These are phyloP conservation scores for Anoplophora glabripennis DNA, from an alignment of 1,140 invertebrate species.

Conservation along the genomic window DNA sequence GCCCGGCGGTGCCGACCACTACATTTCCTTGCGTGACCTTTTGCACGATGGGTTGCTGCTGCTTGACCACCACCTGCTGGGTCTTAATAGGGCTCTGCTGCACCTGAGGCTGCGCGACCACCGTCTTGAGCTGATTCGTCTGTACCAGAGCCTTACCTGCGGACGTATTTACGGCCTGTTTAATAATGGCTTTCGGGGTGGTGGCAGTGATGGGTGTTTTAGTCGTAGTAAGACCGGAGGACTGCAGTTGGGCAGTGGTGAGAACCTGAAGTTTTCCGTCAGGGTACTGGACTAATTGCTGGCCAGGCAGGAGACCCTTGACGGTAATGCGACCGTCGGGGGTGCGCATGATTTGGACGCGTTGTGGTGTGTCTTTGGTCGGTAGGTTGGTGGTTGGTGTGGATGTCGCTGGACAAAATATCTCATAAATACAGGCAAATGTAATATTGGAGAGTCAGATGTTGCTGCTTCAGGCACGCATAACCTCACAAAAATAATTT, in stretches of 20 bases:
- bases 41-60: constrained; percentile 34
- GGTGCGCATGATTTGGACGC: constrained; percentile 86
- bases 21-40: constrained; percentile 29
- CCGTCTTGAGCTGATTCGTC: constrained; percentile 33
- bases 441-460: too few species aligned
- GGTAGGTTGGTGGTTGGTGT: constrained; percentile 40
- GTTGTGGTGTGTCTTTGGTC: constrained; percentile 58
- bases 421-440: too few species aligned
- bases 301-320: constrained; percentile 86
- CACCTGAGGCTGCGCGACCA: constrained; percentile 22
- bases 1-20: constrained; percentile 36
- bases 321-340: constrained; percentile 91
- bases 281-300: constrained; percentile 88
- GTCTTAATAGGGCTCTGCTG: constrained; percentile 17
- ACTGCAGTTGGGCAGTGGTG: constrained; percentile 54
- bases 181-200: constrained; percentile 41
- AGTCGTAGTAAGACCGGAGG: constrained; percentile 16
- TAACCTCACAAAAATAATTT: neutral
- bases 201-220: constrained; percentile 36
- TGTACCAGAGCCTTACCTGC: constrained; percentile 43
- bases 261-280: constrained; percentile 91
- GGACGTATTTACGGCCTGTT: constrained; percentile 32
- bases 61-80: constrained; percentile 17
- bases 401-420: constrained; percentile 38
- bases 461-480: neutral